Conservation (phyloP, 1,140 invertebrate genomes). For the Meloidogyne exigua region DNA sequence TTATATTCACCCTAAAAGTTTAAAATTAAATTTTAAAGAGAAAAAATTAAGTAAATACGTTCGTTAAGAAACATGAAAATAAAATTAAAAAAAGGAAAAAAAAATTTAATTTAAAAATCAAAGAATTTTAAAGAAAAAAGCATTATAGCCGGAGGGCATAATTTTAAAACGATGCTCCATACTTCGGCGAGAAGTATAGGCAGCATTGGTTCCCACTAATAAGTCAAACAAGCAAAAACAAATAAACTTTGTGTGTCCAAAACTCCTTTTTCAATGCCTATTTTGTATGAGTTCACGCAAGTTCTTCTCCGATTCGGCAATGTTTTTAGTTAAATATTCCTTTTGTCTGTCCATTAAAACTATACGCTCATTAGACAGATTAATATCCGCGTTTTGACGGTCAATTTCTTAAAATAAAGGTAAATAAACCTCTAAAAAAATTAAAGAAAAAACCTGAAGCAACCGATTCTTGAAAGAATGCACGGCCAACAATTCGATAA, state of each 20-base stretch:
- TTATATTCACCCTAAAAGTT: not conserved
- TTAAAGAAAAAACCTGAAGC: conserved; percentile 14
- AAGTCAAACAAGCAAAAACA: no score
- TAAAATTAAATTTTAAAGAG: no score
- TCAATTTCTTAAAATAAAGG: conserved; percentile 24
- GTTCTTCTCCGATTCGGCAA: conserved; percentile 42
- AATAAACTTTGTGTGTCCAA: no score
- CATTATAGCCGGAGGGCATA: no score
- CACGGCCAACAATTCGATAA: conserved; percentile 37
- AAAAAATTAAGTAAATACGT: no score
- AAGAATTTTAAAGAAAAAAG: no score
- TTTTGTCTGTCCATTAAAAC: conserved; percentile 37
- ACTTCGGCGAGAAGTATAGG: no score
- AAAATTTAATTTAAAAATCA: no score
- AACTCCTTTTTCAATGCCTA: conserved; percentile 10
- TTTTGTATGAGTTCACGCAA: conserved; percentile 34
- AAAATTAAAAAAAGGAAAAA: no score
- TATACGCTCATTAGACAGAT: conserved; percentile 32
- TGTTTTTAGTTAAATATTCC: conserved; percentile 41
- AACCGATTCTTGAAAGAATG: conserved; percentile 33
- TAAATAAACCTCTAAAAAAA: not conserved
- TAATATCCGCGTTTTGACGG: conserved; percentile 36
- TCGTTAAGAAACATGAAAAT: no score
- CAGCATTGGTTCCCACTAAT: no score
- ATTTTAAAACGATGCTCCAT: no score